phyloP scores from a whole-genome alignment of 1,140 invertebrate species.

The Sinella curviseta region DNA sequence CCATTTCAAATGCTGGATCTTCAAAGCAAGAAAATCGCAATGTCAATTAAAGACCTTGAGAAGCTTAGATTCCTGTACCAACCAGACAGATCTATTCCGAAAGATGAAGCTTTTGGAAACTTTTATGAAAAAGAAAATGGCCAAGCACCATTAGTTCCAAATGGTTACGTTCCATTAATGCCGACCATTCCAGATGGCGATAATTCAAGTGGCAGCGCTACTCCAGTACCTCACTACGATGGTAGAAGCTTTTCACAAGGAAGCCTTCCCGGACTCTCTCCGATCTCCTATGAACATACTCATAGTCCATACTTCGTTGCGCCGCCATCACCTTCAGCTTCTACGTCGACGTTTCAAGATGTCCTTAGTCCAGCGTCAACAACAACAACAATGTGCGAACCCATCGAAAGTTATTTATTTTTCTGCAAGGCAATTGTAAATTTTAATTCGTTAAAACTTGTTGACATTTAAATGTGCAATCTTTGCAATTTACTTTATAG shows the following conservation, averaged over 20 bases:
- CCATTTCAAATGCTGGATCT: conserved; percentile 22
- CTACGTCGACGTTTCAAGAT: not conserved
- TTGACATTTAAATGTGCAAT: no score
- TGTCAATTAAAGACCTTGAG: conserved; percentile 14
- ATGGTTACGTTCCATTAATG: not conserved
- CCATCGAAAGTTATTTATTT: not conserved
- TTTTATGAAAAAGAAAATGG: not conserved
- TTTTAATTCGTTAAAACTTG: no score
- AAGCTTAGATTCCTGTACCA: conserved; percentile 9
- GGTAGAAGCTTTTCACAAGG: not conserved
- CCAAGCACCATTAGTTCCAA: not conserved
- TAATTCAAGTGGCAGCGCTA: not conserved
- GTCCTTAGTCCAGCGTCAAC: not conserved
- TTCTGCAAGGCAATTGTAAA: not conserved
- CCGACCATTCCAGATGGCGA: conserved; percentile 10
- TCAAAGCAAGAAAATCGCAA: not conserved
- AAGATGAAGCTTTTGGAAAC: conserved; percentile 3
- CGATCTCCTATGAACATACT: not conserved
- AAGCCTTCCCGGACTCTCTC: not conserved
- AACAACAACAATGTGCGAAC: not conserved
- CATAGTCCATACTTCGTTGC: not conserved
- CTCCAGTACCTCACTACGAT: not conserved
- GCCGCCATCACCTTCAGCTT: not conserved
- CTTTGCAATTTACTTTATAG: no score
- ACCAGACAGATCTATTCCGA: not conserved